Base-by-base conservation (phyloP, 2,113 vertebrate genomes). In the Chloropsis hardwickii region DNA sequence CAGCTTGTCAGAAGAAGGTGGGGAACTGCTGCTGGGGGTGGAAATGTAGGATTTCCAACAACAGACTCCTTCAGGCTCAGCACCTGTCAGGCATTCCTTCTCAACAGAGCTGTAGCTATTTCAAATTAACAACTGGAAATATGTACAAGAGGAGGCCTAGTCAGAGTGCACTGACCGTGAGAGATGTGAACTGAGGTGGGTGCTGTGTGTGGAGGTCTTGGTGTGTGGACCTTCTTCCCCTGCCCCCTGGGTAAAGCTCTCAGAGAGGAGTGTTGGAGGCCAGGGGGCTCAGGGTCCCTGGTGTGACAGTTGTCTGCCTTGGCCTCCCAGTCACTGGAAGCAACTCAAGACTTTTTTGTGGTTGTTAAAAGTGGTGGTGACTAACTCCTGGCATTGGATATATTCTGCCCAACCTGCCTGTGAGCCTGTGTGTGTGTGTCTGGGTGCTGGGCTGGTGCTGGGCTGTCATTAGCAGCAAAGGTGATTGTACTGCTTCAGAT, bases 101-200 rank as follows among this genome's bases (percentile, higher is more conserved):
- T 23, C 12, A 12, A 23, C 42, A 66, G 61, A 61, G 56, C 17
- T 65, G 33, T 70, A 24, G 58, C 50, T 54, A 1, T 71, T 87
- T 56, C 79, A 42, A 7, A 9, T 48, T 15, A 71, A 69, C 57
- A 40, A 0, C 40, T 62, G 50, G 23, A 57, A 58, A 27, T n/a
- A 2, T 0, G 10, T 42, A 44, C 39, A 35, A 44, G 19, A 5
- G 47, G 61, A 90, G 45, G 57, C 54, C 42, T 11, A 5, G 10
- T 14, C 0, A 0, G 61, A 54, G 33, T 2, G 11, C 0, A 5
- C 24, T 44, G 18, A 47, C 31, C 11, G 1, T 21, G 45, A 13
- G 2, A 27, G 48, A 11, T 50, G 66, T 6, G 17, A 40, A 7
- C 40, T 5, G 53, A 23, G 42, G 40, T 1, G 2, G 20, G 2